Conservation (phyloP, 2,888 invertebrate species). For the Callimorpha dominula region DNA sequence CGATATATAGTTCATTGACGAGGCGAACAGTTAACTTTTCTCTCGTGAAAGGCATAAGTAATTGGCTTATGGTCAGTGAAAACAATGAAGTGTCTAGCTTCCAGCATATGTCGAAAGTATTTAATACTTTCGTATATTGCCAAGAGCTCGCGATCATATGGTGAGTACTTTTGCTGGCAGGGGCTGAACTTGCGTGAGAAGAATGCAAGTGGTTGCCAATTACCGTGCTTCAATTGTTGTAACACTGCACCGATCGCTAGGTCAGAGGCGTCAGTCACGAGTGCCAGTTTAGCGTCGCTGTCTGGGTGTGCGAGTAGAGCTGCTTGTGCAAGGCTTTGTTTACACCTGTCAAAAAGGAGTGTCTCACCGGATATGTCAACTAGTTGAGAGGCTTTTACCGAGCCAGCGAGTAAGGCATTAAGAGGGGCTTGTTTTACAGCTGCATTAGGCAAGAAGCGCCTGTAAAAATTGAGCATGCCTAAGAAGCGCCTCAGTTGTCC, state of each 20-base stretch:
- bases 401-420: no score
- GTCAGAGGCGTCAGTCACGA: slow-evolving; percentile 15
- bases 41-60: slow-evolving; percentile 10
- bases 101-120: slow-evolving; percentile 25
- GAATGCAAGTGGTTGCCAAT: slow-evolving; percentile 23
- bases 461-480: background rate
- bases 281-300: no score
- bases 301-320: no score
- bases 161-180: slow-evolving; percentile 19
- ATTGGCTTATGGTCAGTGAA: slow-evolving; percentile 29
- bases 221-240: background rate
- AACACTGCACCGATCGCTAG: slow-evolving; percentile 16
- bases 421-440: background rate
- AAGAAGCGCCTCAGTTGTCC: background rate
- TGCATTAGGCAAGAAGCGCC: background rate
- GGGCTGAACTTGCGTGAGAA: no score
- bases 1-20: slow-evolving; percentile 51
- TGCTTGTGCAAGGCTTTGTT: no score
- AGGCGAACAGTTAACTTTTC: slow-evolving; percentile 21
- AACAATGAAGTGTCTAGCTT: slow-evolving; percentile 11
- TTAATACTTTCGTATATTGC: slow-evolving; percentile 24
- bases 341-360: no score
- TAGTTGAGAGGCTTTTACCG: background rate
- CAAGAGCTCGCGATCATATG: slow-evolving; percentile 15
- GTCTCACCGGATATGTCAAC: background rate